phyloP scores from a whole-genome alignment of 2,888 invertebrate genomes.

The Notodonta ziczac region DNA sequence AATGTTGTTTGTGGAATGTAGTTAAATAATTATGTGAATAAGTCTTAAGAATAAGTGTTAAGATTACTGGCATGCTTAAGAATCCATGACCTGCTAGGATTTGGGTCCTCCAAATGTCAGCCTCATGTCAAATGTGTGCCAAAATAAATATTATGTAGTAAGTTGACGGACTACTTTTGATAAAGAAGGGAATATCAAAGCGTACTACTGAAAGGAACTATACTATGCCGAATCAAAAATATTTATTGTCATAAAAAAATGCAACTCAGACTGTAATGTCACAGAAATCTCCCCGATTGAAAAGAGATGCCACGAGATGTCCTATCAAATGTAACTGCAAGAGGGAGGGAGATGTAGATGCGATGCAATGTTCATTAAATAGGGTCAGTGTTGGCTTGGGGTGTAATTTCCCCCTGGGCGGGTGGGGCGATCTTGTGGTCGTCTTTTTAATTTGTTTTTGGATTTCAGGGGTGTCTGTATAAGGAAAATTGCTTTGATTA shows the following conservation, averaged over 20 bases:
- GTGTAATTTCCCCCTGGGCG: constrained; percentile 65
- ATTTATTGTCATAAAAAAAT: constrained; percentile 30
- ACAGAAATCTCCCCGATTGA: constrained; percentile 54
- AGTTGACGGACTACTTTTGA: too few relatives aligned
- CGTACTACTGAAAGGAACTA: too few relatives aligned
- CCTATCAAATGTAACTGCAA: constrained; percentile 38
- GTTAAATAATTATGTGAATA: too few relatives aligned
- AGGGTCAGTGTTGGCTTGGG: constrained; percentile 74
- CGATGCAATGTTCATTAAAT: constrained; percentile 82
- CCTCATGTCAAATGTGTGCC: too few relatives aligned
- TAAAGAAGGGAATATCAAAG: too few relatives aligned
- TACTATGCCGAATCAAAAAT: constrained; percentile 8
- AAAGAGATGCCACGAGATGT: constrained; percentile 54
- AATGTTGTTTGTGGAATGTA: too few relatives aligned
- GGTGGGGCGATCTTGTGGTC: constrained; percentile 77
- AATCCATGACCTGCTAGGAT: neutral
- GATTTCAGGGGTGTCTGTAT: constrained; percentile 66
- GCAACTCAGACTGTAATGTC: constrained; percentile 45
- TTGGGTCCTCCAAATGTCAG: too few relatives aligned
- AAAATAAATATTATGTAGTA: too few relatives aligned
- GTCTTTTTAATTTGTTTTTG: constrained; percentile 81
- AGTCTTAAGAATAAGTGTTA: too few relatives aligned
- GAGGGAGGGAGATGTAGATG: constrained; percentile 63
- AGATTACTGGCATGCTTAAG: too few relatives aligned
- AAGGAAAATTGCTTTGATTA: too few relatives aligned